Conservation (phyloP, 2,797 vertebrate genomes). For the Helarctos malayanus region DNA sequence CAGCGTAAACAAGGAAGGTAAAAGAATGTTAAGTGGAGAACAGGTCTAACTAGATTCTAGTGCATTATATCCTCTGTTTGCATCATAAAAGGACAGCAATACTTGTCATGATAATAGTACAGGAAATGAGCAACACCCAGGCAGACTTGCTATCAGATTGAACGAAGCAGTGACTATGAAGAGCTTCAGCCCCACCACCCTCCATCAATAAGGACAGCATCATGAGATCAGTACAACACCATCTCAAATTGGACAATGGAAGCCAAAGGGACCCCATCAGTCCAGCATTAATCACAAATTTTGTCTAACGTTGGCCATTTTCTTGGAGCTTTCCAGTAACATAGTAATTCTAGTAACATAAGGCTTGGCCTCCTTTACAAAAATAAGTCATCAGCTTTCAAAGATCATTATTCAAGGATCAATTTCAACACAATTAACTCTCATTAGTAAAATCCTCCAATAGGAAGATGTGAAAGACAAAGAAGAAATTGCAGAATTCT, state of each 20-base stretch:
- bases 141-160: background rate
- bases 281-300: background rate
- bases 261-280: background rate
- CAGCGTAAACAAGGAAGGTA: background rate
- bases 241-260: background rate
- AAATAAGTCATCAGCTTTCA: conserved; percentile 38
- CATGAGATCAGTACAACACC: accelerated
- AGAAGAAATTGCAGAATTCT: background rate
- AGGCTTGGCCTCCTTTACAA: background rate
- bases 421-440: background rate
- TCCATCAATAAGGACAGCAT: background rate
- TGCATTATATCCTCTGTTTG: background rate
- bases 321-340: background rate
- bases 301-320: background rate
- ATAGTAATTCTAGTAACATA: background rate
- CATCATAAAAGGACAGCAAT: background rate
- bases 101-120: background rate
- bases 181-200: background rate
- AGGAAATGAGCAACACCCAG: background rate
- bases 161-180: background rate
- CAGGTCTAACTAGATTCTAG: background rate
- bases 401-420: background rate
- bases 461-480: background rate
- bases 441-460: background rate
- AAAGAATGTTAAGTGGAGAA: background rate